phyloP scores from a whole-genome alignment of 2,113 vertebrate species.

The Girardinichthys multiradiatus region DNA sequence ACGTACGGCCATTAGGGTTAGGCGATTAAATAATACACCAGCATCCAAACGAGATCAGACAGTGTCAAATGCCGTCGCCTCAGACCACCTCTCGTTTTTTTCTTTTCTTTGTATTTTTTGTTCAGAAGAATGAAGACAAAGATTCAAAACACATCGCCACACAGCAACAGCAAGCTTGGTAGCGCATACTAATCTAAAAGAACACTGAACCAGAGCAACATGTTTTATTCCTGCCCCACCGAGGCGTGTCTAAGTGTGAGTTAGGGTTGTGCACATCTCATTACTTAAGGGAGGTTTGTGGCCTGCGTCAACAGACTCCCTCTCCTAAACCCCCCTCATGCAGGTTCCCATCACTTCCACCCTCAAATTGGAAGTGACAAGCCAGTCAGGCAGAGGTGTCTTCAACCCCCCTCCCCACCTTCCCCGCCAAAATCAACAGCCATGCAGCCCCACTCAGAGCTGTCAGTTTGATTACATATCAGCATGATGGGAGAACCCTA shows the following conservation, averaged over 20 bases:
- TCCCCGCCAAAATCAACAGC: constrained; percentile 54
- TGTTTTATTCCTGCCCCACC: constrained; percentile 44
- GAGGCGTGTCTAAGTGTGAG: constrained; percentile 54
- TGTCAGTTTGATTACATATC: constrained; percentile 77
- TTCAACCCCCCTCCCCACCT: constrained; percentile 17
- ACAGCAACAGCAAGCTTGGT: constrained; percentile 36
- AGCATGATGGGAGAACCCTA: constrained; percentile 44
- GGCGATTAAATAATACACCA: constrained; percentile 47
- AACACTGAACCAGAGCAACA: constrained; percentile 53
- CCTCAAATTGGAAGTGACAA: constrained; percentile 80
- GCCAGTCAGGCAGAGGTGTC: constrained; percentile 74
- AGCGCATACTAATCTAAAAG: constrained; percentile 65
- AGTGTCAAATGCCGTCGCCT: constrained; percentile 46
- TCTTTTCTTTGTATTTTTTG: constrained; percentile 17
- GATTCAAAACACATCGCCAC: constrained; percentile 47
- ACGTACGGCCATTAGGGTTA: constrained; percentile 46
- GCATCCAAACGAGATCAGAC: constrained; percentile 67
- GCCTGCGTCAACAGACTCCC: constrained; percentile 30
- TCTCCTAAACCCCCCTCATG: constrained; percentile 3
- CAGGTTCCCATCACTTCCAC: constrained; percentile 68
- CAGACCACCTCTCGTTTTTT: constrained; percentile 1
- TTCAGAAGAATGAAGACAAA: constrained; percentile 54
- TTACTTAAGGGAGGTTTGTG: constrained; percentile 65
- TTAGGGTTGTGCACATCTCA: constrained; percentile 62
- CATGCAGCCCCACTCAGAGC: constrained; percentile 70